phyloP scores from a whole-genome alignment of 2,113 vertebrate genomes.

The Tricholaema leucomelas region DNA sequence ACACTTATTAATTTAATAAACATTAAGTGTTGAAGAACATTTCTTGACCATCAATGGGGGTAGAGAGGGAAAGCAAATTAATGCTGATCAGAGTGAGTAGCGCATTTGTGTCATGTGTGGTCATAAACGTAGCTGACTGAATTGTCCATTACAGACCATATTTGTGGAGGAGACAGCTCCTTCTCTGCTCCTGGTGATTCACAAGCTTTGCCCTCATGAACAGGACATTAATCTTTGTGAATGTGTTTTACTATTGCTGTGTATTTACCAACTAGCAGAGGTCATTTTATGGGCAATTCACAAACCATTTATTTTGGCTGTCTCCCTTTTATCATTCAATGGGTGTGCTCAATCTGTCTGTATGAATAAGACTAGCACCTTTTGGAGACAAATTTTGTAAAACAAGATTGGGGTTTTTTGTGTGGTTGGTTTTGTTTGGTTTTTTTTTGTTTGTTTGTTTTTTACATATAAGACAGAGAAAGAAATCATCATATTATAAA shows the following conservation, averaged over 20 bases:
- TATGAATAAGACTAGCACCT: not conserved
- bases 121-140: not conserved
- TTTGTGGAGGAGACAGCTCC: not conserved
- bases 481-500: not conserved
- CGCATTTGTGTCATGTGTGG: not conserved
- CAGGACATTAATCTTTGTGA: conserved; percentile 6
- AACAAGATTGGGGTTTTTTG: not conserved
- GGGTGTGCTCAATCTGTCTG: not conserved
- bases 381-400: not conserved
- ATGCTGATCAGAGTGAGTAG: not conserved
- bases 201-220: not conserved
- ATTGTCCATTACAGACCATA: not conserved
- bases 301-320: not conserved
- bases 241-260: not conserved
- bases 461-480: not conserved
- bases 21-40: not conserved
- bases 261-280: not conserved
- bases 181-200: not conserved
- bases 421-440: too few species aligned
- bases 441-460: too few species aligned
- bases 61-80: not conserved
- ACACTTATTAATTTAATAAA: not conserved
- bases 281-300: conserved; percentile 2
- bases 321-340: not conserved
- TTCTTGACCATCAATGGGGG: not conserved